Base-by-base conservation (phyloP, 2,888 invertebrate genomes). In the Chrysodeixis includens region DNA sequence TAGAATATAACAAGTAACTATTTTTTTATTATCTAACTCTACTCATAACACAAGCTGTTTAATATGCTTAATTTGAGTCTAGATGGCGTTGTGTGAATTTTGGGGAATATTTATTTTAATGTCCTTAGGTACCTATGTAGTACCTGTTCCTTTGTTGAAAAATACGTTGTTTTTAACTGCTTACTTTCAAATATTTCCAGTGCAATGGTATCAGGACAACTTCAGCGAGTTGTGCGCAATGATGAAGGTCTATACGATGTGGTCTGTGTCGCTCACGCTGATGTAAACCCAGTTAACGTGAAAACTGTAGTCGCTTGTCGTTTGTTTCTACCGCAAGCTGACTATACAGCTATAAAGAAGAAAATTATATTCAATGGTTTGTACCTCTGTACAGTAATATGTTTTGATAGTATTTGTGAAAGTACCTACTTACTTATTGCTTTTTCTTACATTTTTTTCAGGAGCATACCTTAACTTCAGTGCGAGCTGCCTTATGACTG, bases 291-390 rank as follows among this genome's bases (percentile, higher is more conserved):
- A 20, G 14, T 52, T 1, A 14, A 16, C 55, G 30, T 10, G 20
- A 30, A 46, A 1, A 71, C 70, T 5, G 70, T 74, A 59, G 70
- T 85, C 40, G 78, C 82, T n/a, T 89, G 89, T 58, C 83, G 88
- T 7, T 72, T 89, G 56, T 66, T 61, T 30, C 75, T 89, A 18
- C 83, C 83, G 4, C 83, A 71, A 22, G 85, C 85, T 6, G 87
- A 84, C 35, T 88, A 89, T 66, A 81, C 82, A 0, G 88, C 83
- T 49, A 84, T 88, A 51, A 86, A 79, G 44, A 85, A 81, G 62
- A 82, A 81, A 57, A 62, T 66, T 18, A 18, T 85, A 0, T 54
- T 67, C 26, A 20, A 67, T n/a, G 76, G 85, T 83, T 62, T 77
- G 77, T 59, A 22, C 5, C 12, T 12, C 6, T n/a, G 22, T 5